phyloP scores from a whole-genome alignment of 92 coral and sea anemone species.

The Diadumene lineata region DNA sequence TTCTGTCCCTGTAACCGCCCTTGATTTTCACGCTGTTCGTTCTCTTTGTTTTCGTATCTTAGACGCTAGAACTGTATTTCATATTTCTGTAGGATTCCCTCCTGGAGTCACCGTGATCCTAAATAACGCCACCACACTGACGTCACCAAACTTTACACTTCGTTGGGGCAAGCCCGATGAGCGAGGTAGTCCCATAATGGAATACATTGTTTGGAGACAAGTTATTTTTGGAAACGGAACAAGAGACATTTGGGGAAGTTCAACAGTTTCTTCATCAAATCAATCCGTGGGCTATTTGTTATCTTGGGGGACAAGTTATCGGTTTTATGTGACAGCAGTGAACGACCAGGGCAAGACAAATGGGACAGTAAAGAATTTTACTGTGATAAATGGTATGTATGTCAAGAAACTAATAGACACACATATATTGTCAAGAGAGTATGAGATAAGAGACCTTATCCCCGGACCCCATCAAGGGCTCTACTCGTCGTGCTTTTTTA shows the following conservation, averaged over 20 bases:
- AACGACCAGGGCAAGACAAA: conserved; percentile 41
- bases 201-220: conserved; percentile 25
- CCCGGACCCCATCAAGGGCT: no score
- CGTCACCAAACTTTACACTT: conserved; percentile 17
- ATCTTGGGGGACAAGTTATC: conserved; percentile 32
- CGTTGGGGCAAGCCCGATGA: conserved; percentile 24
- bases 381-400: conserved; percentile 31
- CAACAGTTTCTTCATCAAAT: background rate
- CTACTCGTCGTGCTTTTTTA: no score
- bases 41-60: no score
- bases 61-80: no score
- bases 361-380: conserved; percentile 1
- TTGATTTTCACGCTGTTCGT: no score
- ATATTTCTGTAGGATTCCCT: conserved; percentile 40
- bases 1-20: no score
- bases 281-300: background rate
- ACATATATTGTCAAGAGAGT: no score
- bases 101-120: conserved; percentile 30
- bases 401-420: no score
- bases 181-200: conserved; percentile 22
- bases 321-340: conserved; percentile 34
- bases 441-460: no score
- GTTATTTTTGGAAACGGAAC: conserved; percentile 9
- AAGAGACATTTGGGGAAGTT: background rate
- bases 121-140: conserved; percentile 12